Base-by-base conservation (phyloP, 92 coral and sea anemone species). In the Siderastrea radians region DNA sequence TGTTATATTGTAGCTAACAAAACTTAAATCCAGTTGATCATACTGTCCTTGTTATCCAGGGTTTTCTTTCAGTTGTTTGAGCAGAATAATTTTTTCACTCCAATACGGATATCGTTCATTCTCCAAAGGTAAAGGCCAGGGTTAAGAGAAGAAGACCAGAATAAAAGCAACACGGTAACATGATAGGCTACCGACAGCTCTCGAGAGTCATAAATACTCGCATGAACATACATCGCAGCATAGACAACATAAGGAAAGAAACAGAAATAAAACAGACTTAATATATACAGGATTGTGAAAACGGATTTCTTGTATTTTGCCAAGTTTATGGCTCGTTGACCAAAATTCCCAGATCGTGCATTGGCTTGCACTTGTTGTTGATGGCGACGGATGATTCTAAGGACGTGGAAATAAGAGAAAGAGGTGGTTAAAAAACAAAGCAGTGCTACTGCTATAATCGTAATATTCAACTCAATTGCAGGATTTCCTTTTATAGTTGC, bases 51-150 rank as follows among this genome's bases (percentile, higher is more conserved):
- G 38, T 26, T 26, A 26, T 26, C 38, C 38, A 26, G 38, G 38
- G 65, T 64, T 64, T 44, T 2, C 44, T 0, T 43, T 64, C 6
- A 16, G 68, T 16, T 4, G 38, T 17, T 4, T 7, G 77, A 0
- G 43, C 46, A 72, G 43, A 72, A 72, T 72, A 72, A 6, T 10
- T 6, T 4, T 16, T 14, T 72, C 0, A 49, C 59, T 16, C 58
- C 77, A 49, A 4, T 59, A 49, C 77, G 60, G 16, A 72, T 4
- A 11, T 72, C 77, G 5, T 17, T 72, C 77, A 72, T 72, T 72
- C 77, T 49, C 77, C 77, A 72, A 7, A 72, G 1, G 5, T 49
- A 72, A 72, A 72, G 59, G 16, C 11, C 77, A n/a, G 60, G 77
- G 13, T n/a, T 72, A 26, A 72, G 46, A 49, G 58, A 49, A n/a